phyloP scores from a whole-genome alignment of 23 tunicate species.

The Diplosoma virens region DNA sequence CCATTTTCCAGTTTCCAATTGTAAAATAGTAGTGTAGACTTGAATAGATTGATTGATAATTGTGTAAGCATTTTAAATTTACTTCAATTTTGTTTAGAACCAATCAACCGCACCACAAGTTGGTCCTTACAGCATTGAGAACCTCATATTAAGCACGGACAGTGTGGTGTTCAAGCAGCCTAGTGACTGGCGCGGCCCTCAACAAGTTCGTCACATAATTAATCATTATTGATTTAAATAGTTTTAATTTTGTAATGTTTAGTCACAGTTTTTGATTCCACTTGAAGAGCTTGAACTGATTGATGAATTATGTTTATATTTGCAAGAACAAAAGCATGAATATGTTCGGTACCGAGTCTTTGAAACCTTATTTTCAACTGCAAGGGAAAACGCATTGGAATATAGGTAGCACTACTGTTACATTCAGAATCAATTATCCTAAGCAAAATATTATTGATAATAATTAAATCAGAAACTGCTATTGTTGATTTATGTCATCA shows the following conservation, averaged over 20 bases:
- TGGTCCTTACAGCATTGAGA: slow-evolving; percentile 37
- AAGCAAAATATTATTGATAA: not conserved
- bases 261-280: slow-evolving; percentile 25
- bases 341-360: slow-evolving; percentile 85
- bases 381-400: slow-evolving; percentile 50
- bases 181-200: slow-evolving; percentile 42
- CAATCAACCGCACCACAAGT: slow-evolving; percentile 32
- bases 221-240: too few species aligned
- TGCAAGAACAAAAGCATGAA: slow-evolving; percentile 76
- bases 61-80: too few species aligned
- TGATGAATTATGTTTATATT: slow-evolving; percentile 64
- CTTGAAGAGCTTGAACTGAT: slow-evolving; percentile 71
- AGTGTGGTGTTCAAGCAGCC: slow-evolving; percentile 39
- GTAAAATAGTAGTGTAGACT: too few species aligned
- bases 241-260: not conserved
- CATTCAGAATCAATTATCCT: too few species aligned
- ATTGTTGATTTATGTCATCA: not conserved
- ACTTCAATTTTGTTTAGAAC: slow-evolving; percentile 33
- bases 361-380: slow-evolving; percentile 75
- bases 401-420: slow-evolving; percentile 53
- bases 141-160: slow-evolving; percentile 31
- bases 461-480: not conserved
- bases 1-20: too few species aligned
- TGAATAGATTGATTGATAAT: too few species aligned
- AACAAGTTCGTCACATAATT: too few species aligned